Percentiles rank a stretch among this genome's conserved stretches.
Conservation (phyloP, 2,888 invertebrate genomes). For the Neocrepidodera transversa region DNA sequence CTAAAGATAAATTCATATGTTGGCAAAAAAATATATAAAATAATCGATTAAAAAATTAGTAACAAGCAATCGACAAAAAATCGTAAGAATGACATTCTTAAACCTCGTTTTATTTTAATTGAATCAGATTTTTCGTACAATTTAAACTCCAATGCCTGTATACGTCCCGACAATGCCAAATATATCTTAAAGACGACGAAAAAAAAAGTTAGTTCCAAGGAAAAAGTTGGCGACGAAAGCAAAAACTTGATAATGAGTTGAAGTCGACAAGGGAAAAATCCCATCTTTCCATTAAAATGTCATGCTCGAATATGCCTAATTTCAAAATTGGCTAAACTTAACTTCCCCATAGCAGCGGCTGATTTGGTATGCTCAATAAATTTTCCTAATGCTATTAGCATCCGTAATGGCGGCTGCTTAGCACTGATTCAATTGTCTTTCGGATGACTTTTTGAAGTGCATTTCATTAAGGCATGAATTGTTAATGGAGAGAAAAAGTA, state of each 20-base stretch:
- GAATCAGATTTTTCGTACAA: slow-evolving; percentile 1
- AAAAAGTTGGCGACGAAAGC: slow-evolving; percentile 14
- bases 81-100: too few species aligned
- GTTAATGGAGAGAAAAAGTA: slow-evolving; percentile 21
- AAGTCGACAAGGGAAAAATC: slow-evolving; percentile 27
- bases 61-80: too few species aligned
- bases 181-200: background rate
- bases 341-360: slow-evolving; percentile 32
- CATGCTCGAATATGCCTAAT: slow-evolving; percentile 37
- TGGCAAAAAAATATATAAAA: too few species aligned
- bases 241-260: slow-evolving; percentile 28
- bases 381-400: slow-evolving; percentile 49
- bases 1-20: too few species aligned
- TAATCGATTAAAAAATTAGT: too few species aligned
- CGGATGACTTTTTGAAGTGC: slow-evolving; percentile 24
- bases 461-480: slow-evolving; percentile 22
- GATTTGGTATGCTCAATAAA: slow-evolving; percentile 48
- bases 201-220: slow-evolving; percentile 4
- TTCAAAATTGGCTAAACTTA: slow-evolving; percentile 38
- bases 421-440: slow-evolving; percentile 28
- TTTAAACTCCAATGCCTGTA: background rate
- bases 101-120: background rate
- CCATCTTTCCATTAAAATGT: slow-evolving; percentile 32
- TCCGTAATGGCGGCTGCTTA: slow-evolving; percentile 41
- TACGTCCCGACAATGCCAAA: background rate